These are phyloP conservation scores for Sardina pilchardus DNA, from an alignment of 2,113 vertebrate species.

Conservation along the genomic window DNA sequence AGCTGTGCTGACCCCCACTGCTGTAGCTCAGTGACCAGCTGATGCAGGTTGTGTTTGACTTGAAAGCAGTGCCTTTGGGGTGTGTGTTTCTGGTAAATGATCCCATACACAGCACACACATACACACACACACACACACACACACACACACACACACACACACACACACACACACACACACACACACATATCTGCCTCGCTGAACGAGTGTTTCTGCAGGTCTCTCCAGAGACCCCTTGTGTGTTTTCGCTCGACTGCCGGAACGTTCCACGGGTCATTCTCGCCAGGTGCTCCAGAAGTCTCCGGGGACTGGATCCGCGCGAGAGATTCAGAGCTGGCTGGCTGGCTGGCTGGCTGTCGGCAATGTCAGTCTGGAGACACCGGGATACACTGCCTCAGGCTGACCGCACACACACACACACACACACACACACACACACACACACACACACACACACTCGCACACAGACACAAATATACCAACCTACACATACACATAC, in stretches of 20 bases:
- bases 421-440: neutral
- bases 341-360: neutral
- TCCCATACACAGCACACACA: slow-evolving; percentile 20
- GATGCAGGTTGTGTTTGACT: neutral
- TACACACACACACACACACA: slow-evolving; percentile 30
- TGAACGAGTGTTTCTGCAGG: neutral
- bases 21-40: neutral
- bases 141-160: neutral
- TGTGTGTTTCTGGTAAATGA: slow-evolving; percentile 6
- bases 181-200: neutral
- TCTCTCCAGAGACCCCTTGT: slow-evolving; percentile 7
- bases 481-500: no score
- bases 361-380: neutral
- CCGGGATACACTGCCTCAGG: neutral
- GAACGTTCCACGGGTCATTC: neutral
- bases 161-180: slow-evolving; percentile 27
- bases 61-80: neutral
- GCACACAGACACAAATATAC: slow-evolving; percentile 4
- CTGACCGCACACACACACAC: neutral
- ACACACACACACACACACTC: neutral
- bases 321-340: neutral
- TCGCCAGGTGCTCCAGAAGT: neutral
- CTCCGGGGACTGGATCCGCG: neutral
- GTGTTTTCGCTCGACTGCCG: slow-evolving; percentile 5
- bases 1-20: neutral